Evolutionary conservation across 53 echinoderm and acorn worm genomes (phyloP).

Genomic region (Stichopus horrens): DNA sequence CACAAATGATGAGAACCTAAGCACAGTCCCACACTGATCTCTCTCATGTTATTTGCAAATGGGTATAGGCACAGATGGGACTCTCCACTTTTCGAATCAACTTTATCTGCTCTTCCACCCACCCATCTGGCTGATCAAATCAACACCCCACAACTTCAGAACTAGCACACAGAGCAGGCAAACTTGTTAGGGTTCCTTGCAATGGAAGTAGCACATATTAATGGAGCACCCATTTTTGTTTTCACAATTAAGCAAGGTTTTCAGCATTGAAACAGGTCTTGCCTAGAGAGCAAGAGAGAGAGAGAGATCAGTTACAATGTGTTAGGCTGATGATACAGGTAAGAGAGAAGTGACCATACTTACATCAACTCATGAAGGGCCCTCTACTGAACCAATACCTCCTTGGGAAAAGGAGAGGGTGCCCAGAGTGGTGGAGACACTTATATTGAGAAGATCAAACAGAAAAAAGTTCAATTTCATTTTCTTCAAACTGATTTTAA

Average conservation of each 20-base stretch:
- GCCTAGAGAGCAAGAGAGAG: background rate
- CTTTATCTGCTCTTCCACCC: too few relatives aligned
- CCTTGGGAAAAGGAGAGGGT: conserved; percentile 34
- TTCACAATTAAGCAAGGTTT: too few relatives aligned
- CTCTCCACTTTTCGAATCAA: too few relatives aligned
- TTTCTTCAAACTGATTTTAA: background rate
- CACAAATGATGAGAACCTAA: conserved; percentile 9
- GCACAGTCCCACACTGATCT: background rate
- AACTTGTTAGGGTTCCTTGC: background rate
- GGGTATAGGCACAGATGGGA: background rate
- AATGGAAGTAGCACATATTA: background rate
- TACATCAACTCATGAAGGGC: conserved; percentile 36
- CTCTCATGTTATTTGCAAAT: background rate
- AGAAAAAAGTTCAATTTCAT: conserved; percentile 34
- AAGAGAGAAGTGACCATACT: conserved; percentile 44
- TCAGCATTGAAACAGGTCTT: too few relatives aligned
- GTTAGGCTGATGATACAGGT: conserved; percentile 21
- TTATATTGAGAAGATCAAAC: conserved; percentile 46
- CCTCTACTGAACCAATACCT: conserved; percentile 40
- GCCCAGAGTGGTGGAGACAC: conserved; percentile 33
- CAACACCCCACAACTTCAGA: background rate
- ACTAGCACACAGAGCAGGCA: background rate
- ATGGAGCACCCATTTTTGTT: too few relatives aligned
- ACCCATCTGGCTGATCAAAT: too few relatives aligned
- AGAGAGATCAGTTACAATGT: background rate